These are phyloP conservation scores for Cinara cedri DNA, from an alignment of 2,888 invertebrate genomes.

Conservation along the genomic window DNA sequence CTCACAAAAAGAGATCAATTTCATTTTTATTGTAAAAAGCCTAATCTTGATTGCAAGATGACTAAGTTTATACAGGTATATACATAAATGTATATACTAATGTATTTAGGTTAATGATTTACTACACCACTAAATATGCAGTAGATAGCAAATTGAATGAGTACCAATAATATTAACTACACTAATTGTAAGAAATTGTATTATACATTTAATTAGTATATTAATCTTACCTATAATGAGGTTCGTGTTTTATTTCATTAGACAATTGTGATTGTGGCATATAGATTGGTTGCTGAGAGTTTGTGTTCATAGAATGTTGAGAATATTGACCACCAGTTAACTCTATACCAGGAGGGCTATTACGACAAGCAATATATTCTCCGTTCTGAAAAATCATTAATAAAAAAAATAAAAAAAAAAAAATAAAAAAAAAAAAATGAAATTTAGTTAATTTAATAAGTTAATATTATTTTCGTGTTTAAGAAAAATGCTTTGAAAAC, in stretches of 20 bases:
- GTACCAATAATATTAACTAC: neutral
- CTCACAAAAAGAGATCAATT: no score
- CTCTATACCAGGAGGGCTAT: slow-evolving; percentile 44
- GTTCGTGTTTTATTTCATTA: slow-evolving; percentile 69
- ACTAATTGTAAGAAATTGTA: neutral
- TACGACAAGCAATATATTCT: slow-evolving; percentile 45
- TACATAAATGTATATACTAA: no score
- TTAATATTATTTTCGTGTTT: no score
- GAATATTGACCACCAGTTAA: slow-evolving; percentile 46
- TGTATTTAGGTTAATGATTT: no score
- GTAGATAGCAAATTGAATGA: no score
- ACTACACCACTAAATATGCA: no score
- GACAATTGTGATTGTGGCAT: slow-evolving; percentile 64
- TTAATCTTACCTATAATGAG: slow-evolving; percentile 64
- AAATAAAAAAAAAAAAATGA: neutral
- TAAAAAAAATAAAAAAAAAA: no score
- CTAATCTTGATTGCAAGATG: no score
- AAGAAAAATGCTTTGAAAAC: no score
- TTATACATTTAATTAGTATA: neutral
- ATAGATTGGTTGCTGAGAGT: slow-evolving; percentile 58
- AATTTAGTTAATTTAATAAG: no score
- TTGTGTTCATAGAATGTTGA: slow-evolving; percentile 36
- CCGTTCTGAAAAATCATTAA: slow-evolving; percentile 30
- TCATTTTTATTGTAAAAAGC: no score
- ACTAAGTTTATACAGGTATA: no score